Evolutionary conservation across 2,888 invertebrate species (phyloP), one percentile per base, ranked within the genome.

Genomic region (Embidobia sp.): DNA sequence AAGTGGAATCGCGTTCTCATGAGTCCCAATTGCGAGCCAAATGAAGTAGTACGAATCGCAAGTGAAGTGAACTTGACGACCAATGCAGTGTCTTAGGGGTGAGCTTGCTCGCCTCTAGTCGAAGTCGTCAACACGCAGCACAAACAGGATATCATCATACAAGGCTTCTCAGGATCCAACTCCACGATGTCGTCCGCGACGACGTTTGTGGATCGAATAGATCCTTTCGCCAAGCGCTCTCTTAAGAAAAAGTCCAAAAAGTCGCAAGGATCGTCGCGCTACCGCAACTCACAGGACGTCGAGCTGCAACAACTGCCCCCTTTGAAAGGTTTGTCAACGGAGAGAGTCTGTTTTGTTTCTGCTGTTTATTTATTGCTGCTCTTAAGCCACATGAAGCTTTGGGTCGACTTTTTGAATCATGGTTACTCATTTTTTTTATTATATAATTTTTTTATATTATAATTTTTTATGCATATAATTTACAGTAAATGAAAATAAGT

Each of bases 141-240:
- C 27, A 67, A 73, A 46, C 77, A 78, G 70, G 74, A 74, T 59
- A 57, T 51, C 48, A 61, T 74, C 33, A 66, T 53, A 46, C 66
- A 78, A 57, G 74, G 67, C 63, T 64, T 67, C 22, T 51, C 69
- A 2, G 69, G 59, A 46, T 40, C 77, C 46, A 69, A 73, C 66
- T 74, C 73, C 85, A 88, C 84, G 87, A 90, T 90, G 90, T 89
- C 90, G 87, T 94, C 95, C 92, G 94, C 94, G 92, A 94, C 96
- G 91, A 94, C 96, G 91, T 97, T 98, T 93, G 98, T 98, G 92
- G 98, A 99, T 93, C 96, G 98, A 92, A 98, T 99, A 93, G 99
- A 99, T 93, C 99, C 99, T 88, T 99, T 99, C 92, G 96, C 97
- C 86, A 99, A 98, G 93, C 94, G 98, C 90, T 98, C 98, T 88